Base-by-base conservation (phyloP, 2,113 vertebrate species). In the Stigmatopora nigra region DNA sequence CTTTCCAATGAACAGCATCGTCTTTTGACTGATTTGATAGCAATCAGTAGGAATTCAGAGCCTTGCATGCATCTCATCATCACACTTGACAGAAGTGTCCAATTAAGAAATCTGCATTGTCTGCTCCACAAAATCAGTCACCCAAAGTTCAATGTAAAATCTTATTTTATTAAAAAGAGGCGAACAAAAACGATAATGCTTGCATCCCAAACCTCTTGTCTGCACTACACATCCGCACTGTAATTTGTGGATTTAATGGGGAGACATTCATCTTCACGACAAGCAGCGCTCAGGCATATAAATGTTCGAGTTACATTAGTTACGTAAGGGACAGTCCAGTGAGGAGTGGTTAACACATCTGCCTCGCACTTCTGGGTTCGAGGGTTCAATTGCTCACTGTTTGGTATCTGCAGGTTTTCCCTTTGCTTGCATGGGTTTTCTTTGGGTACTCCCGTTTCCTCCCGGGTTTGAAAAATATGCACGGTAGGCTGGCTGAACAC, bases 111-210 rank as follows among this genome's bases (percentile, higher is more conserved):
- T 44, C 19, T 5, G 59, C 9, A 3, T 41, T 5, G n/a, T 44
- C 58, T 60, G 38, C 59, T 61, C 38, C 59, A 45, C 59, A 45
- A 38, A 22, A 61, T 61, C 38, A 61, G 59, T 45, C 59, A 45
- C 22, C 59, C 59, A 44, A 61, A 45, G 59, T 61, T 61, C 41
- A 61, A 61, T 41, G 45, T 45, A 61, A 45, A n/a, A 61, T 45
- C 38, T 45, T 61, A 61, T 61, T 61, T 45, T 19, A 61, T 45
- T 45, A 5, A 38, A 61, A 10, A 38, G 19, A 13, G 19, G 14
- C 10, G 17, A 10, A 60, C 17, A 60, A 60, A n/a, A 22, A 6
- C n/a, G 19, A 45, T 45, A 13, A 45, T 61, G 38, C 38, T 2
- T 44, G 38, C 59, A 61, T 61, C 19, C 5, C 13, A 5, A 44